Base-by-base conservation (phyloP, 2,113 vertebrate species). In the Mirounga angustirostris region DNA sequence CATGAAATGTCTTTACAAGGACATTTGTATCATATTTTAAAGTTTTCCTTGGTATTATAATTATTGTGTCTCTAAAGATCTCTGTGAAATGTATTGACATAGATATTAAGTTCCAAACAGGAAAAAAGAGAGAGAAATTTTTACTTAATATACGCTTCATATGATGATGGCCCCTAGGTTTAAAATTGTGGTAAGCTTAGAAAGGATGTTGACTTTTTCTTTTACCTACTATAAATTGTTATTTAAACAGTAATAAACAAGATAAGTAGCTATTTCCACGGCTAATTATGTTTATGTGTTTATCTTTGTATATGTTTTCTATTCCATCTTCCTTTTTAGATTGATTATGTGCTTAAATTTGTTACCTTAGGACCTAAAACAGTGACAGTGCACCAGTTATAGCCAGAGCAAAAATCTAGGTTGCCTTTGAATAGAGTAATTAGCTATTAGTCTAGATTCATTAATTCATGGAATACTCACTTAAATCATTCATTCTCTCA, bases 151-250 rank as follows among this genome's bases (percentile, higher is more conserved):
- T 33, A 26, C 71, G 8, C 15, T 84, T 91, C 80, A 50, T 84
- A 52, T 94, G 30, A 63, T 46, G 52, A 56, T 61, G 50, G 15
- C 28, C 11, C 13, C 56, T 56, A 76, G 84, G 40, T 93, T 88
- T 93, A 81, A 96, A 56, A 58, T 30, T 84, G 3, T 40, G 7
- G 40, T 54, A 50, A 88, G 12, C 40, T 91, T 84, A 88, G 84
- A 95, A 92, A 92, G 21, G 22, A 92, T 91, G 56, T 96, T 94
- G 63, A 65, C 43, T 96, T 97, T 97, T 91, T 95, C 50, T 93
- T 92, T 93, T 96, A 87, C 46, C 22, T 93, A 92, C 65, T 50
- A 30, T 90, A 96, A 94, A 88, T 95, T 82, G 54, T 89, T 85
- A 82, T 85, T 95, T 82, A 58, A n/a, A 21, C 33, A 88, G 69